These are phyloP conservation scores for Odontophorus gujanensis DNA, from an alignment of 2,113 vertebrate species.

Conservation along the genomic window DNA sequence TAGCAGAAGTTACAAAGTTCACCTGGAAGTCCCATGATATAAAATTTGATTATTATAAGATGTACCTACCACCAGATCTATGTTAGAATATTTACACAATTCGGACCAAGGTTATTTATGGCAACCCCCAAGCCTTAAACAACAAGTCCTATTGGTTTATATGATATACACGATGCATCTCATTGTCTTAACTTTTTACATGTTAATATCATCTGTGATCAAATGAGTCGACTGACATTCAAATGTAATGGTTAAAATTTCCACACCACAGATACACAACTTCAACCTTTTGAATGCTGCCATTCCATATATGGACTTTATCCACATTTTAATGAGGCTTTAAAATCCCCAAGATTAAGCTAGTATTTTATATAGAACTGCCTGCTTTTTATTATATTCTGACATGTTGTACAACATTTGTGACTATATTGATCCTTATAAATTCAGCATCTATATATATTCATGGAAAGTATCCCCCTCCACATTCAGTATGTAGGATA, in stretches of 20 bases:
- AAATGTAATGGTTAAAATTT: conserved; percentile 47
- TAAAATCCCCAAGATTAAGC: conserved; percentile 82
- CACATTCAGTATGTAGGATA: conserved; percentile 3
- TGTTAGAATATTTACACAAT: neutral
- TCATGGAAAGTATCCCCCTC: conserved; percentile 64
- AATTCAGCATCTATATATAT: conserved; percentile 79
- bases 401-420: conserved; percentile 85
- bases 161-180: neutral
- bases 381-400: conserved; percentile 81
- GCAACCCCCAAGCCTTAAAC: neutral
- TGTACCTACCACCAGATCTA: neutral
- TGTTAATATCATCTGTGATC: neutral
- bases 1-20: neutral
- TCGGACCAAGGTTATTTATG: neutral
- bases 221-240: conserved; percentile 64
- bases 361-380: conserved; percentile 82
- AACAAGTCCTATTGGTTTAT: neutral
- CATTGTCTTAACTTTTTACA: neutral
- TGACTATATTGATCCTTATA: conserved; percentile 81
- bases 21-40: neutral
- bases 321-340: conserved; percentile 84
- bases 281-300: conserved; percentile 82
- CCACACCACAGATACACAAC: conserved; percentile 77
- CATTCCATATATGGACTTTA: conserved; percentile 81
- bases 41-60: neutral